Base-by-base conservation (phyloP, 1,140 invertebrate species). In the Lepidurus arcticus region DNA sequence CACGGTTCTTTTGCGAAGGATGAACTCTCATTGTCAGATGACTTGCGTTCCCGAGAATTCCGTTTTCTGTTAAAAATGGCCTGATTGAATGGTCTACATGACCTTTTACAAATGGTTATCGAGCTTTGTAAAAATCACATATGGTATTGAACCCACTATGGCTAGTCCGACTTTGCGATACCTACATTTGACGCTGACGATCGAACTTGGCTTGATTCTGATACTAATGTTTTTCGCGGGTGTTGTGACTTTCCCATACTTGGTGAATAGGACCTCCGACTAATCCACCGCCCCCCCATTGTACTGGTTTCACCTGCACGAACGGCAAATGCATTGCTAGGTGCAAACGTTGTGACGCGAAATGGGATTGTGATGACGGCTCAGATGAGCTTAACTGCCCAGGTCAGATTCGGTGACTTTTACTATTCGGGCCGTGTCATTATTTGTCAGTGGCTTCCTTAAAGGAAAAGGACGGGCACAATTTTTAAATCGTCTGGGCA, bases 301-400 rank as follows among this genome's bases (percentile, higher is more conserved):
- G 43, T 73, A 78, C 45, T 73, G 77, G 77, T n/a, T 8, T n/a
- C 13, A 7, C 13, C 6, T 65, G 81, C 42, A 74, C 81, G 81
- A 44, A 80, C 79, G 75, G 80, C 75, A 73, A 82, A 80, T 92
- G 91, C 82, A 90, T 92, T 81, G 85, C 87, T 34, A 84, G 86
- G 73, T 86, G 83, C 73, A 86, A 89, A 79, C 86, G 88, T 45
- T 92, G 91, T 82, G 87, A 92, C 83, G 90, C 90, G 78, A 85
- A 86, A 10, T 84, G 86, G 76, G 90, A 92, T 83, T 92, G 91
- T 82, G 87, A 88, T n/a, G 85, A 86, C 11, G 90, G 91, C 83
- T 86, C 87, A 81, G 91, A 91, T 16, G 92, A 93, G 44, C 26
- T 42, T 42, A 44, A 73, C 47, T 78, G 77, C 42, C 73, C 10